These are phyloP conservation scores for Chrysoperla carnea DNA, from an alignment of 1,140 invertebrate species.

Conservation along the genomic window DNA sequence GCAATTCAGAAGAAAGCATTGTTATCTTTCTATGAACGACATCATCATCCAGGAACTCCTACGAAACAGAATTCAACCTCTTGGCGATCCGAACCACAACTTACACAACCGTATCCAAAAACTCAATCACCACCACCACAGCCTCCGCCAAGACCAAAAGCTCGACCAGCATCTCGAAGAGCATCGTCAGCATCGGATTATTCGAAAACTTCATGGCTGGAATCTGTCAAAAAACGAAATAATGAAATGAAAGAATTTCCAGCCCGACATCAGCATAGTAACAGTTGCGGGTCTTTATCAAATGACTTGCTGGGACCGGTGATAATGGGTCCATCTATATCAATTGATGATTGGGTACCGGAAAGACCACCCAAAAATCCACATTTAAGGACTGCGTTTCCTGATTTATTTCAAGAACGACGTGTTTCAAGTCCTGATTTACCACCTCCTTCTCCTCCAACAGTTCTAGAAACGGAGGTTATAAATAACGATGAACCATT, in stretches of 20 bases:
- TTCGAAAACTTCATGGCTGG: conserved; percentile 21
- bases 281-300: conserved; percentile 40
- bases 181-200: conserved; percentile 53
- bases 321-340: conserved; percentile 42
- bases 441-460: conserved; percentile 48
- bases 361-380: conserved; percentile 54
- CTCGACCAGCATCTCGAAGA: conserved; percentile 31
- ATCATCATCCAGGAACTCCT: conserved; percentile 19
- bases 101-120: conserved; percentile 20
- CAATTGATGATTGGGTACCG: conserved; percentile 50
- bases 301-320: conserved; percentile 39
- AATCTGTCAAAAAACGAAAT: conserved; percentile 11
- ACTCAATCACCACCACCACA: conserved; percentile 29
- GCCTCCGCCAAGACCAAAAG: conserved; percentile 33
- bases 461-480: conserved; percentile 37
- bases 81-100: conserved; percentile 42
- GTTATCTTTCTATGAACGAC: conserved; percentile 67
- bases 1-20: conserved; percentile 76
- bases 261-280: conserved; percentile 33
- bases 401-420: conserved; percentile 23
- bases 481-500: conserved; percentile 47
- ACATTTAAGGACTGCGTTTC: conserved; percentile 35
- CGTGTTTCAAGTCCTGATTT: conserved; percentile 51
- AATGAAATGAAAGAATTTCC: conserved; percentile 14
- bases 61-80: conserved; percentile 21